Base-by-base conservation (phyloP, 2,113 vertebrate species). In the Rhinogobius similis region DNA sequence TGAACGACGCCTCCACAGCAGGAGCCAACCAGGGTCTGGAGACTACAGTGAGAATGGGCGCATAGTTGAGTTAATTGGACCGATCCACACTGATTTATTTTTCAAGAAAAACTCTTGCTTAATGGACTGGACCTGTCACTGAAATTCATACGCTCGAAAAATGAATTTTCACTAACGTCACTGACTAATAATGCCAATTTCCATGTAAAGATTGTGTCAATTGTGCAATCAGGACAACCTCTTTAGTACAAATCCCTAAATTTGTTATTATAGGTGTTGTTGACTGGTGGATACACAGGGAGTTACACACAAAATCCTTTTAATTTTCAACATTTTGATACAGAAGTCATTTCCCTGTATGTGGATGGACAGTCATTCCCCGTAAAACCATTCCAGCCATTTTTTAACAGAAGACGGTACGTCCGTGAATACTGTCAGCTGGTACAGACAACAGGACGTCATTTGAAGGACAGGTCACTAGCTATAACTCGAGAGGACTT, bases 91-190 rank as follows among this genome's bases (percentile, higher is more conserved):
- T 1, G 46, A 50, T 50, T 50, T 50, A 50, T 50, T 50, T 21
- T n/a, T 21, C 46, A 48, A n/a, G 46, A 48, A n/a, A 48, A 48
- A n/a, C 46, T 48, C 9, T 2, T 50, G 20, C 46, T 27, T 5
- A 48, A 77, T 13, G 16, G 73, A 3, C 14, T 68, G 0, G 52
- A 75, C 67, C 9, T 75, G 20, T 68, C 61, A 65, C 66, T 81
- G 41, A 62, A 73, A 32, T 36, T 72, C 18, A 71, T 29, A 32
- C 2, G 29, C 0, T 59, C 9, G 21, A 74, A 70, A 58, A 2
- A n/a, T n/a, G n/a, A n/a, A n/a, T n/a, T n/a, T n/a, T n/a, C n/a
- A n/a, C n/a, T n/a, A n/a, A n/a, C n/a, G n/a, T n/a, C n/a, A n/a
- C n/a, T 9, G 9, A 9, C 2, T 5, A 13, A 5, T 14, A 43